Conservation (phyloP, 2,797 vertebrate genomes). For the Danio tinwini region DNA sequence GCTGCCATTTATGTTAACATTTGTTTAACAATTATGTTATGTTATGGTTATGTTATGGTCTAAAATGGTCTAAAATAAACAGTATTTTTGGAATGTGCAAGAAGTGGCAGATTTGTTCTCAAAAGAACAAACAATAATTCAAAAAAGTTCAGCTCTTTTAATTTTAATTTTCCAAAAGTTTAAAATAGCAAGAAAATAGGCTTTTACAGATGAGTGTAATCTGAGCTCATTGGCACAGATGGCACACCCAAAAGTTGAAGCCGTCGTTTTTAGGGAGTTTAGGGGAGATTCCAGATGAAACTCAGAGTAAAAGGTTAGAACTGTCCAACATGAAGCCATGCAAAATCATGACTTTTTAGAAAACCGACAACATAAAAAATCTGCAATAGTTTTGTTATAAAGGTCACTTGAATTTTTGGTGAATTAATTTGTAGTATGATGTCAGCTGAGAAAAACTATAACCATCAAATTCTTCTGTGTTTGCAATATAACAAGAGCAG, state of each 20-base stretch:
- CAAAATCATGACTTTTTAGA: neutral
- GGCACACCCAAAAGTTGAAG: slow-evolving; percentile 16
- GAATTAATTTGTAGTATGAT: neutral
- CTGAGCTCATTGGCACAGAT: slow-evolving; percentile 12
- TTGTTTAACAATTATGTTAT: too few relatives aligned
- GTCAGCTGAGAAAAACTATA: neutral
- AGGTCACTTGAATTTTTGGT: neutral
- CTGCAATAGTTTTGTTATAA: neutral
- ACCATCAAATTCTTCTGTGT: neutral
- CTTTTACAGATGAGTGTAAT: neutral
- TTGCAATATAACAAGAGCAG: neutral
- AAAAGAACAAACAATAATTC: too few relatives aligned
- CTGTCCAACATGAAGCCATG: neutral
- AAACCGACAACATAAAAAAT: neutral
- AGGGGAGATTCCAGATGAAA: slow-evolving; percentile 35
- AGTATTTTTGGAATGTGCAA: neutral
- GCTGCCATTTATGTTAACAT: too few relatives aligned
- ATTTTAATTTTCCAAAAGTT: neutral
- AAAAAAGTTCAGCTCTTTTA: too few relatives aligned
- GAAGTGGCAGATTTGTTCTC: neutral
- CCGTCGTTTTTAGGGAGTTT: slow-evolving; percentile 27
- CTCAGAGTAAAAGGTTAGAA: neutral
- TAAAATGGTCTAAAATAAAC: too few relatives aligned
- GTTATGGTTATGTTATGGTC: too few relatives aligned
- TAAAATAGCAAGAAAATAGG: slow-evolving; percentile 14